Evolutionary conservation across 2,888 invertebrate species (phyloP).

Genomic region (Amphipyra berbera): DNA sequence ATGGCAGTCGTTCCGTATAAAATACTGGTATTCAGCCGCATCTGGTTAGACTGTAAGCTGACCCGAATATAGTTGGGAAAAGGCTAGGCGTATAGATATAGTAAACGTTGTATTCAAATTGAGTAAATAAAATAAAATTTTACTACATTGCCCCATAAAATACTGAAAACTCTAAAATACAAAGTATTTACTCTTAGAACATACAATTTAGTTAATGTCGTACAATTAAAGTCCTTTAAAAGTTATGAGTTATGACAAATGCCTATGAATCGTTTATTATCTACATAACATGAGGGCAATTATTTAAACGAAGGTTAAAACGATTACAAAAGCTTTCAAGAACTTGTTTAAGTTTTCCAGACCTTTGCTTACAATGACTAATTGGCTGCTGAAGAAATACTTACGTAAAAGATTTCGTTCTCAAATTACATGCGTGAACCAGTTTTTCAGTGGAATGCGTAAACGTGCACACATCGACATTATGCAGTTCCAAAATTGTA

Average conservation of each 20-base stretch:
- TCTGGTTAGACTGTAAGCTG: too few species aligned
- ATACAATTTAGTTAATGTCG: neutral
- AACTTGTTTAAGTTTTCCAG: slow-evolving; percentile 14
- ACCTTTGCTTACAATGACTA: slow-evolving; percentile 50
- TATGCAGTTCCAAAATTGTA: slow-evolving; percentile 57
- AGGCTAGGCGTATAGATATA: too few species aligned
- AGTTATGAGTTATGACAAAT: neutral
- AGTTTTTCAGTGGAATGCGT: slow-evolving; percentile 63
- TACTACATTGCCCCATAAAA: too few species aligned
- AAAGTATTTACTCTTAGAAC: too few species aligned
- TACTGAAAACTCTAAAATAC: too few species aligned
- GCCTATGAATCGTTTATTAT: neutral
- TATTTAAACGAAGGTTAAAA: slow-evolving; percentile 27
- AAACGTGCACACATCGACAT: slow-evolving; percentile 58
- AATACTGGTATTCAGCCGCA: too few species aligned
- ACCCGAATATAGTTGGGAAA: too few species aligned
- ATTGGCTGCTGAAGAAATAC: slow-evolving; percentile 39
- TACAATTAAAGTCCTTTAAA: neutral
- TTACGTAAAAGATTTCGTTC: slow-evolving; percentile 44
- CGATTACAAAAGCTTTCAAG: slow-evolving; percentile 24
- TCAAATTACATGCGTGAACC: slow-evolving; percentile 60
- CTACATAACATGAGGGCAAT: slow-evolving; percentile 19
- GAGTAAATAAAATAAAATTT: too few species aligned
- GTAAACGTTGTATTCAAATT: too few species aligned
- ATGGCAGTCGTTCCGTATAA: too few species aligned